Conservation (phyloP, 2,888 invertebrate genomes). For the Oxystoma pomonae region DNA sequence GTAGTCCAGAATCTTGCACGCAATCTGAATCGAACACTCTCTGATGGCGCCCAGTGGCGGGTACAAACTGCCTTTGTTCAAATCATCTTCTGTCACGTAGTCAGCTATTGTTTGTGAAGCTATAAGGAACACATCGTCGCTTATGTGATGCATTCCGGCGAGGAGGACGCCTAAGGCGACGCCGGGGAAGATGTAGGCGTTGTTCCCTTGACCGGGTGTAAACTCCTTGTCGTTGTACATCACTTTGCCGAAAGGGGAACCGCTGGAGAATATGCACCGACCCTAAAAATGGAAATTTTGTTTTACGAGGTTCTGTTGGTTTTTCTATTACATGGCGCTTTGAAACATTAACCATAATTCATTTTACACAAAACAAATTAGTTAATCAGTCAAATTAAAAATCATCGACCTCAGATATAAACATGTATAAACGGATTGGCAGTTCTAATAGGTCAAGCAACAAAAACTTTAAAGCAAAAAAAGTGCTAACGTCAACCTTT, state of each 20-base stretch:
- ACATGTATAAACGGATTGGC: too few relatives aligned
- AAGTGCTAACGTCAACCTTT: too few relatives aligned
- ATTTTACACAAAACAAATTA: too few relatives aligned
- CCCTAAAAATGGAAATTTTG: constrained; percentile 58
- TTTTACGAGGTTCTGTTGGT: too few relatives aligned
- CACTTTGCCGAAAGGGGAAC: constrained; percentile 92
- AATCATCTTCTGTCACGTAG: constrained; percentile 76
- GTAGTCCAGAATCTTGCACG: constrained; percentile 79
- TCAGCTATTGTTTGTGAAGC: constrained; percentile 86
- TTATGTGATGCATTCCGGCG: constrained; percentile 89
- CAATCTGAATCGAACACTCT: constrained; percentile 87
- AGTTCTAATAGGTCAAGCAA: too few relatives aligned
- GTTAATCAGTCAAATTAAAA: too few relatives aligned
- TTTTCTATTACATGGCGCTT: too few relatives aligned
- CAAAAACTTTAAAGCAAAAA: too few relatives aligned
- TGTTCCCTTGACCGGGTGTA: constrained; percentile 95
- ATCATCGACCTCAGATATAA: too few relatives aligned
- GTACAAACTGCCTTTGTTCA: constrained; percentile 85
- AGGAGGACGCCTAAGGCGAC: constrained; percentile 42
- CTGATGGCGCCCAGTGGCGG: constrained; percentile 82
- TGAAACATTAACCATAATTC: too few relatives aligned
- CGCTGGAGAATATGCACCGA: constrained; percentile 89
- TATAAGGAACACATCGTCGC: constrained; percentile 88
- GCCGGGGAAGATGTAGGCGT: constrained; percentile 96
- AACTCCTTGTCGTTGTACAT: constrained; percentile 72